Evolutionary conservation across 2,888 invertebrate genomes (phyloP), one percentile per base, ranked within the genome.

Genomic region (Dryobotodes eremita): DNA sequence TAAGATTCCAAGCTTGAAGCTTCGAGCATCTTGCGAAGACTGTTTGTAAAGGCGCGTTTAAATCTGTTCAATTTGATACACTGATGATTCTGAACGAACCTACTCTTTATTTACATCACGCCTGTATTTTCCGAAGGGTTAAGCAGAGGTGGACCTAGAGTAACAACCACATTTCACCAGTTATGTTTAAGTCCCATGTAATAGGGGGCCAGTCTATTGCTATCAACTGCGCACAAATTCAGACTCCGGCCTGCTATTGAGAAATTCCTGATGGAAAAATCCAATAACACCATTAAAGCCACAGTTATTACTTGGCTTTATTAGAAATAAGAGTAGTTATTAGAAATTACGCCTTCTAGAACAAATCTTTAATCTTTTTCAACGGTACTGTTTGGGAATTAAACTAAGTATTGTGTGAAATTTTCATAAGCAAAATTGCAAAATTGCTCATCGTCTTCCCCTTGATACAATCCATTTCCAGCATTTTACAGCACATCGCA

Each of bases 21-120:
- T 31, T 36, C 17, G 10, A 46, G 53, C 42, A 59, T 72, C 75
- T 88, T 88, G 88, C 88, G 20, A 42, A 77, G 77, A 53, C 23
- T 7, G 59, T 85, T 87, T 83, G 0, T 3, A 4, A 80, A 88
- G 88, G 88, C 88, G 88, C 85, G 11, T 50, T 26, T 1, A 46
- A 69, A 69, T 62, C 31, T n/a, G 31, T 55, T 31, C n/a, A 26
- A 1, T 46, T 46, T 8, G 46, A 46, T 1, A 20, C 1, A n/a
- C 17, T 15, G 23, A n/a, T 46, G 23, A 53, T 62, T n/a, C 0
- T 48, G 1, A 17, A 36, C 15, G 0, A 23, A 36, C 4, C 5
- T 23, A 23, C 23, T 11, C 17, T 68, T 20, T 31, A 69, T 13
- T 50, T 31, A 8, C 15, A n/a, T 15, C 42, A 42, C 15, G 8